These are phyloP conservation scores for Glandiceps talaboti DNA, from an alignment of 53 echinoderm and acorn worm genomes.

Conservation along the genomic window DNA sequence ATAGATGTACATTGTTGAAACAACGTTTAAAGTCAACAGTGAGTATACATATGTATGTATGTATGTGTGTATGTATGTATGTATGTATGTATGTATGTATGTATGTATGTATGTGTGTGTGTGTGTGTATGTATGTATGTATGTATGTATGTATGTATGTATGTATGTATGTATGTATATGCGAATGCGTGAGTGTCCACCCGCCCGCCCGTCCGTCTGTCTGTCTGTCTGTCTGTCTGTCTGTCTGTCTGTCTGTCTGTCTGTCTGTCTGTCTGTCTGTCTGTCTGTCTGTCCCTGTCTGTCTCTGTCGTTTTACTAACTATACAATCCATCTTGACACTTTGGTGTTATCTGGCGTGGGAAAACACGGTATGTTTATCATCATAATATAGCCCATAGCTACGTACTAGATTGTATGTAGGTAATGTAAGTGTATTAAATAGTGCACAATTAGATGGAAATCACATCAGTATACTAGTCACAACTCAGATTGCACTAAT, in stretches of 20 bases:
- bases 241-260: not conserved
- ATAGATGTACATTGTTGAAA: too few relatives aligned
- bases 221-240: not conserved
- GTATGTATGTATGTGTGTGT: not conserved
- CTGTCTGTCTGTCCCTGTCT: not conserved
- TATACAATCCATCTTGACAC: too few relatives aligned
- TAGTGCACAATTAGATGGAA: too few relatives aligned
- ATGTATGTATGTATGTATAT: not conserved
- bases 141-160: not conserved
- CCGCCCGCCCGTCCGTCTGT: not conserved
- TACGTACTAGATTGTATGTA: too few relatives aligned
- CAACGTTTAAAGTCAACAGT: too few relatives aligned
- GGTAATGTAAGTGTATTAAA: too few relatives aligned
- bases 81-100: not conserved
- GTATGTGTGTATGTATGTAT: not conserved
- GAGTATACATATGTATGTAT: not conserved
- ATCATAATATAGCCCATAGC: too few relatives aligned
- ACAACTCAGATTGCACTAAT: too few relatives aligned
- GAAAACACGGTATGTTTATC: too few relatives aligned
- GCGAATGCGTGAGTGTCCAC: not conserved
- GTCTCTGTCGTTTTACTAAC: too few relatives aligned
- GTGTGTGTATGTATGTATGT: not conserved
- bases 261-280: not conserved
- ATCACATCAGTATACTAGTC: too few relatives aligned
- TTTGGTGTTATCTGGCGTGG: too few relatives aligned